A percentile compares a stretch with the other conserved stretches of the same genome.
These are phyloP conservation scores for Labeo catla DNA, from an alignment of 2,113 vertebrate species.

Conservation along the genomic window DNA sequence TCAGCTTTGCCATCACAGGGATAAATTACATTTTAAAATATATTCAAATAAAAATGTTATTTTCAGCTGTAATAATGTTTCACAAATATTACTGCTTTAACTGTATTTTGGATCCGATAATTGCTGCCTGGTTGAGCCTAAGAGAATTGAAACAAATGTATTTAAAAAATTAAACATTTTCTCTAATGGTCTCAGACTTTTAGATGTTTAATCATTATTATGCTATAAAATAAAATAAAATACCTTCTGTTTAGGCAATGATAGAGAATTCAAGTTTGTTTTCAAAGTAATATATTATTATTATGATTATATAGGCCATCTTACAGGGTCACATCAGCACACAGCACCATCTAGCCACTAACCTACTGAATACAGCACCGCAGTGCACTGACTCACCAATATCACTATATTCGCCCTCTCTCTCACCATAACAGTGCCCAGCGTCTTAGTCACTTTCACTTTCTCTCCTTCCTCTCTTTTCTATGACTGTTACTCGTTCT, in stretches of 20 bases:
- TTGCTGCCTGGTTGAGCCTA: too few species aligned
- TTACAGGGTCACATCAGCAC: not conserved
- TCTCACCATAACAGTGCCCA: not conserved
- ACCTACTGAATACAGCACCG: slow-evolving; percentile 15
- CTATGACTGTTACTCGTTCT: not conserved
- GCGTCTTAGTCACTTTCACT: not conserved
- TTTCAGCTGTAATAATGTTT: not conserved
- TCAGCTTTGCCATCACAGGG: too few species aligned
- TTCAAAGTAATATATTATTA: not conserved
- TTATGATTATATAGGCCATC: not conserved
- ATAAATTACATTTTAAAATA: too few species aligned
- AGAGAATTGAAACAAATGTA: too few species aligned
- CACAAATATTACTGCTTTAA: not conserved
- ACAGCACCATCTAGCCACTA: slow-evolving; percentile 10
- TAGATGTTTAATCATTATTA: too few species aligned
- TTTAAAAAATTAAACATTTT: too few species aligned
- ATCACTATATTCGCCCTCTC: slow-evolving; percentile 9
- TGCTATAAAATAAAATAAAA: too few species aligned
- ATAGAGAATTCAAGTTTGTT: not conserved
- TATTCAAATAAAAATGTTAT: not conserved
- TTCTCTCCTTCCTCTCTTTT: not conserved
- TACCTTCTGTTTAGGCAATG: not conserved
- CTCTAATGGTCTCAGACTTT: not conserved
- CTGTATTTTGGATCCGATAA: too few species aligned
- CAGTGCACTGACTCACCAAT: slow-evolving; percentile 53